phyloP scores from a whole-genome alignment of 2,113 vertebrate genomes.

The Podilymbus podiceps region DNA sequence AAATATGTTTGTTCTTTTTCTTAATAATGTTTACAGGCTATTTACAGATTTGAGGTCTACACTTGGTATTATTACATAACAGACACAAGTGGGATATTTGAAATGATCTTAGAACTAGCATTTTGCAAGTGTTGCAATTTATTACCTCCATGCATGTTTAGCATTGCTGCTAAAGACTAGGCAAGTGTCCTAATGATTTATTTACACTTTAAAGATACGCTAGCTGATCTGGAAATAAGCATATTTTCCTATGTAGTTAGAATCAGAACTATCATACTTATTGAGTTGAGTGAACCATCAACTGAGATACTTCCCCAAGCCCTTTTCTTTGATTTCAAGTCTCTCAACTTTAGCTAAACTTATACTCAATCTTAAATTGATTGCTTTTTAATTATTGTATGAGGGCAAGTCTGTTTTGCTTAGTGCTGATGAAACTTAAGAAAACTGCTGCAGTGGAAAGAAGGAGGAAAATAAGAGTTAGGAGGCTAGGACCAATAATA shows the following conservation, averaged over 20 bases:
- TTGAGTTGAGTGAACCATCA: background rate
- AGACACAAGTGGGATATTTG: background rate
- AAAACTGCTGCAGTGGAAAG: background rate
- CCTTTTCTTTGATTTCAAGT: background rate
- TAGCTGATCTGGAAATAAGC: background rate
- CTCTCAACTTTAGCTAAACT: background rate
- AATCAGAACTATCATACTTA: background rate
- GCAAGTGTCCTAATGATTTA: background rate
- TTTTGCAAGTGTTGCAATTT: background rate
- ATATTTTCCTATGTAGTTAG: slow-evolving; percentile 30
- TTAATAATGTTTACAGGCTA: background rate
- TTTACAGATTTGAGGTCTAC: background rate
- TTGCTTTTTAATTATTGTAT: background rate
- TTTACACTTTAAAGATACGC: background rate
- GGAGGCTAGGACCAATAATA: background rate
- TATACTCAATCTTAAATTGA: slow-evolving; percentile 12
- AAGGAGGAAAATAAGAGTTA: background rate
- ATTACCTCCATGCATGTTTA: background rate
- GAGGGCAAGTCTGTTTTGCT: background rate
- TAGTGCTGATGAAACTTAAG: background rate
- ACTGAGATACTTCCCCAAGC: background rate
- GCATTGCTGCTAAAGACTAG: background rate
- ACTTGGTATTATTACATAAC: background rate
- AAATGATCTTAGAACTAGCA: background rate
- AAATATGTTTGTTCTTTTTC: background rate